Conservation (phyloP, 1,140 invertebrate species). For the Temnothorax longispinosus region DNA sequence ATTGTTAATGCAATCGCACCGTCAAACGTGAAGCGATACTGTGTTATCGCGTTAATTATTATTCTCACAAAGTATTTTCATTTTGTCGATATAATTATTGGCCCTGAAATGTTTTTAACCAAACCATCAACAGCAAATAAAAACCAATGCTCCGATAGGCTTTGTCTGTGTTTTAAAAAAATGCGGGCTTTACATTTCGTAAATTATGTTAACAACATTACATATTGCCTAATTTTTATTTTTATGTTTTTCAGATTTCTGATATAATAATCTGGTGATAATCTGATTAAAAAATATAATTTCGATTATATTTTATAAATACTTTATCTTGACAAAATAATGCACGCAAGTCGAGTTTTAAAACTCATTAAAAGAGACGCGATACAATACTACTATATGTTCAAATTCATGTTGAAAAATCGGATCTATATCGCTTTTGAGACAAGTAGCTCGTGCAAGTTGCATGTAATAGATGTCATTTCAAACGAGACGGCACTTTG, state of each 20-base stretch:
- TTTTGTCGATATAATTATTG: conserved; percentile 35
- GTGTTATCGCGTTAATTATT: conserved; percentile 47
- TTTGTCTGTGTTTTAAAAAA: background rate
- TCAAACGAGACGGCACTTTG: background rate
- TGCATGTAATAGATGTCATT: background rate
- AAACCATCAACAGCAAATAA: background rate
- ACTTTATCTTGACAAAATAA: background rate
- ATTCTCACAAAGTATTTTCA: conserved; percentile 13
- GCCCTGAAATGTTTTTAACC: conserved; percentile 18
- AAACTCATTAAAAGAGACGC: background rate
- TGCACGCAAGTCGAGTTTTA: background rate
- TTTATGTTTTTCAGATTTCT: background rate
- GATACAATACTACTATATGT: background rate
- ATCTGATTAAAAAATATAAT: background rate
- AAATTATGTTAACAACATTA: background rate
- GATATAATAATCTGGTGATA: background rate
- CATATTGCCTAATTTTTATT: background rate
- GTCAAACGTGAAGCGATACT: conserved; percentile 23
- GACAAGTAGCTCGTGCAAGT: conserved; percentile 1
- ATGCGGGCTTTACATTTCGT: background rate
- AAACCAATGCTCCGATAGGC: background rate
- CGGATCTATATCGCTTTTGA: background rate
- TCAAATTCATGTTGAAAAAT: background rate
- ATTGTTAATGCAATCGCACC: conserved; percentile 36
- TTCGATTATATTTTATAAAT: background rate